Conservation (phyloP, 2,797 vertebrate genomes). For the Glyptemys insculpta region DNA sequence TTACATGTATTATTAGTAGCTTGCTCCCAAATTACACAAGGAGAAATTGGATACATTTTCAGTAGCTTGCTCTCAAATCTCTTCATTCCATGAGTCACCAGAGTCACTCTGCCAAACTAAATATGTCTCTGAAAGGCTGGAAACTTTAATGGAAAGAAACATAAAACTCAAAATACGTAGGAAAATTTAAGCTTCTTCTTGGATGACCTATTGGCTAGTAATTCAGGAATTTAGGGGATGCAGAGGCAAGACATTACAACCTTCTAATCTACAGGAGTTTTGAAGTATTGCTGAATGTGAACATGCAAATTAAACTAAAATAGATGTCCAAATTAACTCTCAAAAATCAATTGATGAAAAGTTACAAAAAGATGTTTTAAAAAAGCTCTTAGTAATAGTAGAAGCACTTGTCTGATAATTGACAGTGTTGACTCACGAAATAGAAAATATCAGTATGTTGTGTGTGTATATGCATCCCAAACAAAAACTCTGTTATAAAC, state of each 20-base stretch:
- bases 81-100: slow-evolving; percentile 85
- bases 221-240: slow-evolving; percentile 77
- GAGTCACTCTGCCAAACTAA: slow-evolving; percentile 86
- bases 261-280: slow-evolving; percentile 53
- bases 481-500: neutral
- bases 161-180: slow-evolving; percentile 84
- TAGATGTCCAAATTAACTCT: slow-evolving; percentile 2
- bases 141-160: slow-evolving; percentile 87
- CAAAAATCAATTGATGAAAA: neutral
- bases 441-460: neutral
- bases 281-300: slow-evolving; percentile 34
- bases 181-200: slow-evolving; percentile 81
- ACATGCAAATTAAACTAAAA: slow-evolving; percentile 28
- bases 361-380: neutral
- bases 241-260: slow-evolving; percentile 54
- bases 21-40: slow-evolving; percentile 83
- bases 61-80: slow-evolving; percentile 88
- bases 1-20: slow-evolving; percentile 82
- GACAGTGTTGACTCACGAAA: neutral
- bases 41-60: slow-evolving; percentile 87
- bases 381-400: neutral
- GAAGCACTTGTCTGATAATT: neutral
- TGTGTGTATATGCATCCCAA: neutral
- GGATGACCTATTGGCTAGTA: slow-evolving; percentile 82
- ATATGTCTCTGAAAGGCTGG: slow-evolving; percentile 85